Conservation (phyloP, 1,140 invertebrate genomes). For the Heliothis subflexa region DNA sequence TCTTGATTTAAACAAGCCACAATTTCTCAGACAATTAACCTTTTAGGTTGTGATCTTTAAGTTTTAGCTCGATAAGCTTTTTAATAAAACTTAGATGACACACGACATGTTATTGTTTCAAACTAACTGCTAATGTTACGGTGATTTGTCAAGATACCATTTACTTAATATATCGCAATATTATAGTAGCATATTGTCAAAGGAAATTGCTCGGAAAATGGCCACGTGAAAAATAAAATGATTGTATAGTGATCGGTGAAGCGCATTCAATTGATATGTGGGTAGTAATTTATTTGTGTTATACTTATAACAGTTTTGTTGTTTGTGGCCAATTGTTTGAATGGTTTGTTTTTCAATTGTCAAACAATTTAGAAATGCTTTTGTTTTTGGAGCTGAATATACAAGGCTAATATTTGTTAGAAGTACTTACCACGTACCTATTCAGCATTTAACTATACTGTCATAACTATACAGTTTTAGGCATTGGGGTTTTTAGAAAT, state of each 20-base stretch:
- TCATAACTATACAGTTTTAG: too few relatives aligned
- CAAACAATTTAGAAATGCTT: not conserved
- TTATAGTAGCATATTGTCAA: too few relatives aligned
- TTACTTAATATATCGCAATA: not conserved
- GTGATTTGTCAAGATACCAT: not conserved
- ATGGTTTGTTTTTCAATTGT: not conserved
- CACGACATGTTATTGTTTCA: not conserved
- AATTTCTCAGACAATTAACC: too few relatives aligned
- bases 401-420: not conserved
- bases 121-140: constrained; percentile 11
- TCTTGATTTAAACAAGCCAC: too few relatives aligned
- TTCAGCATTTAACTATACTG: too few relatives aligned
- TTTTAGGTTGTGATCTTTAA: not conserved
- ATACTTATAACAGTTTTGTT: constrained; percentile 2
- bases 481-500: too few relatives aligned
- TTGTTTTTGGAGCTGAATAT: not conserved
- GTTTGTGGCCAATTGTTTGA: not conserved
- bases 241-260: not conserved
- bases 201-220: too few relatives aligned
- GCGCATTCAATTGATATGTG: constrained; percentile 7
- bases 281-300: not conserved
- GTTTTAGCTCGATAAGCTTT: not conserved
- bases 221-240: not conserved
- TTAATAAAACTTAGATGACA: not conserved
- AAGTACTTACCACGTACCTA: too few relatives aligned